Percentiles rank a stretch among this genome's conserved stretches.
Evolutionary conservation across 2,113 vertebrate species (phyloP).

Genomic region (Festucalex cinctus): DNA sequence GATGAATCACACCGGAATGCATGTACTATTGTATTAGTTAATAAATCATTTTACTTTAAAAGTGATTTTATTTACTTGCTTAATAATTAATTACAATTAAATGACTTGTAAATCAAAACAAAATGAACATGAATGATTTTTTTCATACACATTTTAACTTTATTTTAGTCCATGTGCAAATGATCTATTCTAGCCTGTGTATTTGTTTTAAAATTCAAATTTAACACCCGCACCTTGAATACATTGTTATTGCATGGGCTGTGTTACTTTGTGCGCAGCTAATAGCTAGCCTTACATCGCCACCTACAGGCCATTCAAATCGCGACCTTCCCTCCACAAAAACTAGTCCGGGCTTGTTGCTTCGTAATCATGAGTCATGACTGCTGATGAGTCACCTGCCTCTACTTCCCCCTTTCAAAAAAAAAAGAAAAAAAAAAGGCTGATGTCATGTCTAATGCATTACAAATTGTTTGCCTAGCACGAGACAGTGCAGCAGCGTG

Average conservation of each 20-base stretch:
- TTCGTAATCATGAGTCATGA: constrained; percentile 39
- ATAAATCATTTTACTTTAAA: too few relatives aligned
- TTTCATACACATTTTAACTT: too few relatives aligned
- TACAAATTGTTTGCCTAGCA: constrained; percentile 17
- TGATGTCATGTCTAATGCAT: constrained; percentile 24
- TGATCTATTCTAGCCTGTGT: not conserved
- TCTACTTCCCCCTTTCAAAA: constrained; percentile 13
- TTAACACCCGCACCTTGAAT: not conserved
- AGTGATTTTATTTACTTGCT: too few relatives aligned
- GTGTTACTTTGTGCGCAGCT: not conserved
- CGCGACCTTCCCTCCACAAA: constrained; percentile 4
- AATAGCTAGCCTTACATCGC: constrained; percentile 5
- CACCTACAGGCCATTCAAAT: constrained; percentile 38
- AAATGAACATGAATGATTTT: too few relatives aligned
- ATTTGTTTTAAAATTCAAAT: not conserved
- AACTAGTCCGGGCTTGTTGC: constrained; percentile 31
- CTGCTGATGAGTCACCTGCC: constrained; percentile 36
- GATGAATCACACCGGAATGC: too few relatives aligned
- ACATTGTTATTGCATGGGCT: not conserved
- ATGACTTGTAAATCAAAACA: not conserved
- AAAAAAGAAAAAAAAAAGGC: too few relatives aligned
- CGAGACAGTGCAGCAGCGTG: not conserved
- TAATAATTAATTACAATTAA: too few relatives aligned
- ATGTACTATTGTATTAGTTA: too few relatives aligned
- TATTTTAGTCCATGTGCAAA: too few relatives aligned